Conservation (phyloP, 1,140 invertebrate species). For the Luehdorfia chinensis region DNA sequence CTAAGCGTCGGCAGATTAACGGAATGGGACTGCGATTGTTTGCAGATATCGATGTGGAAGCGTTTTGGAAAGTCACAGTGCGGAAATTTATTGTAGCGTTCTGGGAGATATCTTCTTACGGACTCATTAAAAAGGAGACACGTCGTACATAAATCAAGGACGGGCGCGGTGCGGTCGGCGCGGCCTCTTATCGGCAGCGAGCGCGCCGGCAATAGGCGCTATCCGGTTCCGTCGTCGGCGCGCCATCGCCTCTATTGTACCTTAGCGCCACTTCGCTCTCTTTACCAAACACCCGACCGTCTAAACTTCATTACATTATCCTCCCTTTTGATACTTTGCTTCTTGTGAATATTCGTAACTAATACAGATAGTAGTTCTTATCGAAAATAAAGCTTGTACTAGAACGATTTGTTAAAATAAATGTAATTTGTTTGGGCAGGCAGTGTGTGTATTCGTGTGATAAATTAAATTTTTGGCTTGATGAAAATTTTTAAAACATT, state of each 20-base stretch:
- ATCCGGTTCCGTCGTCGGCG: slow-evolving; percentile 69
- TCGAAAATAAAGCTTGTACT: too few relatives aligned
- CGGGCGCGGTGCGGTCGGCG: slow-evolving; percentile 42
- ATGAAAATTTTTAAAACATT: too few relatives aligned
- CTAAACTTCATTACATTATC: slow-evolving; percentile 62
- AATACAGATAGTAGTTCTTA: too few relatives aligned
- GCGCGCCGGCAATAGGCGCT: slow-evolving; percentile 71
- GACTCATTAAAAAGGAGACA: slow-evolving; percentile 76
- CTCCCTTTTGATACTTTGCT: slow-evolving; percentile 44
- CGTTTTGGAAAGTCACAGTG: slow-evolving; percentile 63
- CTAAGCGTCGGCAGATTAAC: slow-evolving; percentile 64
- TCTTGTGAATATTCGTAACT: slow-evolving; percentile 24
- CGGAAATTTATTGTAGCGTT: slow-evolving; percentile 70
- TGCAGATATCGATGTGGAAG: slow-evolving; percentile 69
- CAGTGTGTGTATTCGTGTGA: too few relatives aligned
- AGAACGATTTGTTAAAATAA: too few relatives aligned
- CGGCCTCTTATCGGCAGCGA: slow-evolving; percentile 55
- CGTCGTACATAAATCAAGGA: slow-evolving; percentile 73
- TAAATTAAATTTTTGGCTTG: too few relatives aligned
- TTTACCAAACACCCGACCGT: slow-evolving; percentile 39
- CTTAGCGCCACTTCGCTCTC: slow-evolving; percentile 31
- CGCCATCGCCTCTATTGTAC: slow-evolving; percentile 55
- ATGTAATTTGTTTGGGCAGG: too few relatives aligned
- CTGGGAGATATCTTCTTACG: slow-evolving; percentile 73
- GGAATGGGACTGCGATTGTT: slow-evolving; percentile 63